These are phyloP conservation scores for Acanthoscelides obtectus DNA, from an alignment of 2,888 invertebrate genomes.

Conservation along the genomic window DNA sequence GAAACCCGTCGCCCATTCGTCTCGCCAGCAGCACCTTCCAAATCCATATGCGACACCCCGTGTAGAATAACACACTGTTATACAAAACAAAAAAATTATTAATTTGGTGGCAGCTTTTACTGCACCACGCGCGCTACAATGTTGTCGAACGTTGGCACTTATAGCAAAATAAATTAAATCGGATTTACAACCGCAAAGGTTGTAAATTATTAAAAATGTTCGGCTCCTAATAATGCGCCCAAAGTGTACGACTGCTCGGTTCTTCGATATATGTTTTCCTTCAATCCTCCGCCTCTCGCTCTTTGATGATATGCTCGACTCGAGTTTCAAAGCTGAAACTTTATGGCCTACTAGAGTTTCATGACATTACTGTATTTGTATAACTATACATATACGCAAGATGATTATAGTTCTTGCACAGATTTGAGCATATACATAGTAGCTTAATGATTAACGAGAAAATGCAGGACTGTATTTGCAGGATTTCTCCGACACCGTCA, in stretches of 20 bases:
- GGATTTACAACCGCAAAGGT: not conserved
- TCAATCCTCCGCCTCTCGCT: not conserved
- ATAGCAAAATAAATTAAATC: not conserved
- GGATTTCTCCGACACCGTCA: too few relatives aligned
- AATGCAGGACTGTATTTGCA: not conserved
- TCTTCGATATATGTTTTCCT: not conserved
- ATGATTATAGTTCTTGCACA: not conserved
- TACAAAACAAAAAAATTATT: not conserved
- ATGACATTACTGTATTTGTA: not conserved
- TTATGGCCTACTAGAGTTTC: not conserved
- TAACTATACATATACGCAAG: not conserved
- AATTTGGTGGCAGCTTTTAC: not conserved
- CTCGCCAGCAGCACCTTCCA: not conserved
- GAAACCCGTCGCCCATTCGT: not conserved
- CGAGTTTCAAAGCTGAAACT: not conserved
- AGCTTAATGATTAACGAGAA: not conserved
- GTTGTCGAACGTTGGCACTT: not conserved
- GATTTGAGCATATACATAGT: not conserved
- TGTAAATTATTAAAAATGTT: not conserved
- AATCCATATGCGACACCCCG: not conserved
- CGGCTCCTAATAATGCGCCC: not conserved
- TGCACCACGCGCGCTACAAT: not conserved
- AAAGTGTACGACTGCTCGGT: not conserved
- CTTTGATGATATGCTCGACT: not conserved
- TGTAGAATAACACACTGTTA: not conserved